Conservation (phyloP, 1,140 invertebrate species). For the Acyrthosiphon pisum region DNA sequence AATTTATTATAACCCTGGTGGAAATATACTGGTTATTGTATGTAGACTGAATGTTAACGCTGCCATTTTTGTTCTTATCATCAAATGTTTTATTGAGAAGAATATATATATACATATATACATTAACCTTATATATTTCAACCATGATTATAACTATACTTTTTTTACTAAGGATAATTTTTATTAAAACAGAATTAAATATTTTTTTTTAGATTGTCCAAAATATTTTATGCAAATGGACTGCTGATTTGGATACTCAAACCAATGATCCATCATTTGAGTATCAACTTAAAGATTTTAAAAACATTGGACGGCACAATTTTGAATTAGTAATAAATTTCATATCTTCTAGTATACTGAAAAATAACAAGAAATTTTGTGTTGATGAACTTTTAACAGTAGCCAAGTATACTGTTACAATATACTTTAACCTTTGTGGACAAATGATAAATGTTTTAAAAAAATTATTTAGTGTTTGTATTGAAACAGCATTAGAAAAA, state of each 20-base stretch:
- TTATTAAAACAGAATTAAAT: too few species aligned
- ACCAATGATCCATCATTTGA: background rate
- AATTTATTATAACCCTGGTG: too few species aligned
- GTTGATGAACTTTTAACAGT: background rate
- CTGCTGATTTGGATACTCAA: constrained; percentile 5
- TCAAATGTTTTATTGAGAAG: too few species aligned
- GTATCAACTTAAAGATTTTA: background rate
- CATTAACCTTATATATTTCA: too few species aligned
- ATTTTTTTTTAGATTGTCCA: constrained; percentile 9
- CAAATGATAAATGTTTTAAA: constrained; percentile 31
- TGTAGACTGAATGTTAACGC: too few species aligned
- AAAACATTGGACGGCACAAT: background rate
- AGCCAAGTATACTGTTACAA: background rate
- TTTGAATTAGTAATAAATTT: constrained; percentile 19
- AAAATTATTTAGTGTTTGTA: constrained; percentile 12
- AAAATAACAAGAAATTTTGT: background rate
- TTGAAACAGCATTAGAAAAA: background rate
- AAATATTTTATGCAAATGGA: constrained; percentile 22
- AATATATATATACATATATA: too few species aligned
- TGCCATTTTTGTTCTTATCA: too few species aligned
- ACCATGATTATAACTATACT: too few species aligned
- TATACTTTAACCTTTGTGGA: background rate
- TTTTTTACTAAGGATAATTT: too few species aligned
- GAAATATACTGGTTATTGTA: too few species aligned
- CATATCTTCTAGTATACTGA: background rate